Conservation (phyloP, 2,797 vertebrate species). For the Acrocephalus scirpaceus region DNA sequence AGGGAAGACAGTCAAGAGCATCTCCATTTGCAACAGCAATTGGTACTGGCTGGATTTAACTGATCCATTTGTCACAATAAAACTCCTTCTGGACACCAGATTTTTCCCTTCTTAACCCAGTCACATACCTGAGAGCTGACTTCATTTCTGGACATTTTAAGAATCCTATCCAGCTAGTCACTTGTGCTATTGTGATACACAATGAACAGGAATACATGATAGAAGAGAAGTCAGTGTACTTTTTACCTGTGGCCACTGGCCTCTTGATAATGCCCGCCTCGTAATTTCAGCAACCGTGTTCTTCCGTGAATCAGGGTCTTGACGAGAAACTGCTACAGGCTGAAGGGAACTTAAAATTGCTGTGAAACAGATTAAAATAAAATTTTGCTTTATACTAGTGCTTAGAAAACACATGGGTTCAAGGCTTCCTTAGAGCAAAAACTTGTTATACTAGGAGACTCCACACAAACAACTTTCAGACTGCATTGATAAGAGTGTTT, state of each 20-base stretch:
- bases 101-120: background rate
- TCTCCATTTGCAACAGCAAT: background rate
- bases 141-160: background rate
- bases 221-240: background rate
- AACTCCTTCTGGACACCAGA: background rate
- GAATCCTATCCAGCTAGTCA: background rate
- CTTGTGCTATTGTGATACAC: background rate
- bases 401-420: background rate
- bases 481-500: background rate
- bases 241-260: conserved; percentile 93
- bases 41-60: background rate
- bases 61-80: background rate
- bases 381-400: background rate
- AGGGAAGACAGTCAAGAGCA: background rate
- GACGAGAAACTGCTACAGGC: conserved; percentile 91
- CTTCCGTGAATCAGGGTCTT: conserved; percentile 92
- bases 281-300: conserved; percentile 92
- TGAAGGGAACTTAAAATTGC: conserved; percentile 89
- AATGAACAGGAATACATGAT: background rate
- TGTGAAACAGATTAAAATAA: conserved; percentile 59
- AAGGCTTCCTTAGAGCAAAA: background rate
- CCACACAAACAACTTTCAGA: background rate
- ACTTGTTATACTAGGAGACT: background rate
- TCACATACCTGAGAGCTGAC: background rate
- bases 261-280: conserved; percentile 85